Conservation (phyloP, 2,888 invertebrate species). For the Lasioglossum pauxillum region DNA sequence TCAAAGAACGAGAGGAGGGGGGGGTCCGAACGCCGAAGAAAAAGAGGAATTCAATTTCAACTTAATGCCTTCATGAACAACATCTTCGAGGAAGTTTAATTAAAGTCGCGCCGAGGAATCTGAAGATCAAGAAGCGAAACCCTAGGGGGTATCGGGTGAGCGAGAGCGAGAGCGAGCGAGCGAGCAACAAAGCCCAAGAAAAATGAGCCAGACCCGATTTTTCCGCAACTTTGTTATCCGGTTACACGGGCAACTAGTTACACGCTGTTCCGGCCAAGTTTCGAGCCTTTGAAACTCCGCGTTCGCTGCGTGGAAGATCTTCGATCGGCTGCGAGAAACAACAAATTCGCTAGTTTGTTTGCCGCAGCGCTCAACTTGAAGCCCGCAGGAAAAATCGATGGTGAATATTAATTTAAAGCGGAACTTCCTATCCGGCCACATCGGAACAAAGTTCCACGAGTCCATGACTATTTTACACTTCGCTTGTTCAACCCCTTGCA, state of each 20-base stretch:
- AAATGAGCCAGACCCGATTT: background rate
- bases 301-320: background rate
- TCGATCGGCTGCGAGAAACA: background rate
- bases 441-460: background rate
- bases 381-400: background rate
- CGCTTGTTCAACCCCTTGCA: too few species aligned
- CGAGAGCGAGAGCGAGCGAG: background rate
- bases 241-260: conserved; percentile 20
- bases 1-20: background rate
- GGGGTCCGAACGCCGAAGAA: conserved; percentile 17
- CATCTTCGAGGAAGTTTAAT: conserved; percentile 49
- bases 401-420: background rate
- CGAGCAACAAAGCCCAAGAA: conserved; percentile 1
- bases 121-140: conserved; percentile 39
- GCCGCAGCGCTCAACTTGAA: background rate
- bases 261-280: background rate
- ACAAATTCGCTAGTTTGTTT: background rate
- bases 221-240: conserved; percentile 6
- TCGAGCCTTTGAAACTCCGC: background rate
- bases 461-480: background rate
- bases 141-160: conserved; percentile 23
- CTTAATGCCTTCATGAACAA: conserved; percentile 36
- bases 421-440: background rate
- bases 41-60: conserved; percentile 57
- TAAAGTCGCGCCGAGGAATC: conserved; percentile 35